These are phyloP conservation scores for Saccostrea cuccullata DNA, from an alignment of 1,140 invertebrate genomes.

Conservation along the genomic window DNA sequence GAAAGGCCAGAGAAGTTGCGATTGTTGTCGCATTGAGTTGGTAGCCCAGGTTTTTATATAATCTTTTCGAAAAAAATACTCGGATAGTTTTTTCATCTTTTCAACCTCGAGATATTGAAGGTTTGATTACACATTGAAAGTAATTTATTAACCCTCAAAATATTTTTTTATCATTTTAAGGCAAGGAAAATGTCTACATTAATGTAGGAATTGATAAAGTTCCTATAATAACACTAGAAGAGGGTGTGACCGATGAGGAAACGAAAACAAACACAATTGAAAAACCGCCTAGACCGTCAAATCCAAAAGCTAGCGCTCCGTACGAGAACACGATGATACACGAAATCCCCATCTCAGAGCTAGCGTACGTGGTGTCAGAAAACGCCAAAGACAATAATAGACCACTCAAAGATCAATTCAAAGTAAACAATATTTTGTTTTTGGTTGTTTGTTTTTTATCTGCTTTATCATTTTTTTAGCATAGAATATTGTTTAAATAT, in stretches of 20 bases:
- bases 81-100: too few relatives aligned
- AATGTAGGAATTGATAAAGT: conserved; percentile 6
- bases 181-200: conserved; percentile 7
- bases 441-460: too few relatives aligned
- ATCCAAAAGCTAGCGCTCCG: not conserved
- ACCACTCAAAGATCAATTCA: conserved; percentile 14
- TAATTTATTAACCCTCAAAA: too few relatives aligned
- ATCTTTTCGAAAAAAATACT: too few relatives aligned
- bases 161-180: not conserved
- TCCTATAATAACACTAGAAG: not conserved
- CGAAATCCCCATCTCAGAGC: conserved; percentile 2
- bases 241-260: not conserved
- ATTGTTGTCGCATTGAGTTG: too few relatives aligned
- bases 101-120: too few relatives aligned
- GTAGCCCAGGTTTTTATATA: too few relatives aligned
- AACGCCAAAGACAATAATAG: conserved; percentile 13
- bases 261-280: not conserved
- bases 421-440: not conserved
- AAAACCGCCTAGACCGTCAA: not conserved
- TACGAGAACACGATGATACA: conserved; percentile 15
- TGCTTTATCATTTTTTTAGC: too few relatives aligned
- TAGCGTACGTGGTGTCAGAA: not conserved
- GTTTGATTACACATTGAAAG: too few relatives aligned
- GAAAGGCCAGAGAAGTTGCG: too few relatives aligned
- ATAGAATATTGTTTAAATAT: too few relatives aligned